A percentile compares a stretch with the other conserved stretches of the same genome.
Evolutionary conservation across 2,113 vertebrate species (phyloP).

Genomic region (Trachemys scripta): DNA sequence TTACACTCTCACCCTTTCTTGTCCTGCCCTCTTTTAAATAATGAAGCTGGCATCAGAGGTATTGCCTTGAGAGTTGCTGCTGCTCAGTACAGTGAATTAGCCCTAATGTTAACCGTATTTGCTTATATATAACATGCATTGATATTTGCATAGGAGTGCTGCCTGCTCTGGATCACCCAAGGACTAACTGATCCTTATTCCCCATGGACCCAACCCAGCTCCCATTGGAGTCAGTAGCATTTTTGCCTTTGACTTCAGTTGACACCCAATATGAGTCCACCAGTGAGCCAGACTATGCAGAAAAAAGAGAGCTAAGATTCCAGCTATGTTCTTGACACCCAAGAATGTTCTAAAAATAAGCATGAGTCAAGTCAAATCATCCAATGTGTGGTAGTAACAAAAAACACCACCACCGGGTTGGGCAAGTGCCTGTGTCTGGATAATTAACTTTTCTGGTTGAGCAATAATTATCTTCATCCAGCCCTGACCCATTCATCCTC

Average conservation of each 20-base stretch:
- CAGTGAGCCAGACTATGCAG: constrained; percentile 11
- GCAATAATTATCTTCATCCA: neutral
- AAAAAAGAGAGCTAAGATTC: constrained; percentile 3
- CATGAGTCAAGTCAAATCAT: constrained; percentile 36
- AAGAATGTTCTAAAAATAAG: constrained; percentile 31
- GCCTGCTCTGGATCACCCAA: neutral
- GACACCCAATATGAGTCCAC: neutral
- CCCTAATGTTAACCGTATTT: neutral
- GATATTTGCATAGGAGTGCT: neutral
- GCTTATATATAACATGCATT: neutral
- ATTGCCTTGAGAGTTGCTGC: neutral
- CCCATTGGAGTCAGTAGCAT: neutral
- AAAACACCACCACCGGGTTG: neutral
- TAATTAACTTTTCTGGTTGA: constrained; percentile 4
- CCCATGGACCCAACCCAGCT: neutral
- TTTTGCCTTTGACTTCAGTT: neutral
- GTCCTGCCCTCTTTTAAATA: neutral
- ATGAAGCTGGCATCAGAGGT: no score
- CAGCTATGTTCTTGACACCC: constrained; percentile 24
- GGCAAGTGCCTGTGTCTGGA: neutral
- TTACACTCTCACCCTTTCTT: neutral
- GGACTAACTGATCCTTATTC: neutral
- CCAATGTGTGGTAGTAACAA: neutral
- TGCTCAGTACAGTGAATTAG: rapidly evolving
- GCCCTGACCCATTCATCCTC: neutral